These are phyloP conservation scores for Agonopterix heracliana DNA, from an alignment of 2,888 invertebrate genomes.

Conservation along the genomic window DNA sequence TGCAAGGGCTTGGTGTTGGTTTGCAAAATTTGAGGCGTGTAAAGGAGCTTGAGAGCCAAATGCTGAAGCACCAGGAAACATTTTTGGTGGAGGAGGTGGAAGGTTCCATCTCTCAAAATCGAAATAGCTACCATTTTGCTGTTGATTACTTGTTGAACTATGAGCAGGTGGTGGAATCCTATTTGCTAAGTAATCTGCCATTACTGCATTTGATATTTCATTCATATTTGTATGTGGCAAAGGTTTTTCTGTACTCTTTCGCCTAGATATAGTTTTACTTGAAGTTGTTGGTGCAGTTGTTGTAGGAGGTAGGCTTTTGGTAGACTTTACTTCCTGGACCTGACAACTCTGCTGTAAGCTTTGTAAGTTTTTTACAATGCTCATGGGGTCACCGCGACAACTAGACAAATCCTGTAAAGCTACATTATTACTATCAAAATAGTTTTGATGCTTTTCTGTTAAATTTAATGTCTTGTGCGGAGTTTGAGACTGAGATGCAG, in stretches of 20 bases:
- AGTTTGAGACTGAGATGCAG: constrained; percentile 59
- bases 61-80: constrained; percentile 78
- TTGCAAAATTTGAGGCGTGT: constrained; percentile 72
- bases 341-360: constrained; percentile 78
- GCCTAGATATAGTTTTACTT: constrained; percentile 57
- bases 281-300: constrained; percentile 20
- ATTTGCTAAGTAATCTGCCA: constrained; percentile 75
- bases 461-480: constrained; percentile 61
- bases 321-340: constrained; percentile 72
- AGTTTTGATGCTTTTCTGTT: constrained; percentile 75
- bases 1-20: constrained; percentile 80
- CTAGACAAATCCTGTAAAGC: constrained; percentile 83
- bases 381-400: constrained; percentile 85
- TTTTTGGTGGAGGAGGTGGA: constrained; percentile 81
- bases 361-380: constrained; percentile 83
- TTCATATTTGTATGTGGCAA: constrained; percentile 63
- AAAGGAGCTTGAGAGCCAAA: constrained; percentile 76
- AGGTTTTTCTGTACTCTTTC: constrained; percentile 78
- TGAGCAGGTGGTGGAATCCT: constrained; percentile 85
- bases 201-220: constrained; percentile 71
- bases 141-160: constrained; percentile 76
- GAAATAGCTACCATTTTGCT: constrained; percentile 83
- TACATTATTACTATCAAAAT: constrained; percentile 79
- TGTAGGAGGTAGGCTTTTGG: constrained; percentile 50
- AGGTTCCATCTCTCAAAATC: constrained; percentile 90